Base-by-base conservation (phyloP, 2,113 vertebrate genomes). In the Zapornia atra region DNA sequence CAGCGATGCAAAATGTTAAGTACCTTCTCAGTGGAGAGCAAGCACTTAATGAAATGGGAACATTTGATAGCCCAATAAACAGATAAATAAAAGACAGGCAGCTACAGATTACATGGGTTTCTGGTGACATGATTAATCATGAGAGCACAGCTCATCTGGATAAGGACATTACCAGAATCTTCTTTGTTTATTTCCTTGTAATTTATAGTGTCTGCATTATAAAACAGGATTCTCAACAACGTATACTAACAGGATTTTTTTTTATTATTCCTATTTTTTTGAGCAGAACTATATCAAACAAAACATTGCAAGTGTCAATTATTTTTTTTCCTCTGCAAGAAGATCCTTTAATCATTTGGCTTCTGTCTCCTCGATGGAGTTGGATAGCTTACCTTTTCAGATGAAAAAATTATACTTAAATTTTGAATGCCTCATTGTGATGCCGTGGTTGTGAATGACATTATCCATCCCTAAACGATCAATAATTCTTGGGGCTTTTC, bases 11-110 rank as follows among this genome's bases (percentile, higher is more conserved):
- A 76, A 84, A 82, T n/a, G 44, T 63, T 71, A 71, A 84, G 29
- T 51, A 36, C 24, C 24, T 48, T 64, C 70, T 87, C 38, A 87
- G 31, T 15, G 75, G 73, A 84, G 34, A 84, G 87, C 42, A 82
- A 75, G 48, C 77, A 69, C 51, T 91, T 94, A 85, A 85, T 89
- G 84, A 86, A 92, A 94, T 68, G 42, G 81, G 61, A 86, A 66
- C 51, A 76, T 85, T 36, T 88, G 83, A 75, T 92, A 84, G 65
- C 22, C 77, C 61, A 84, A 48, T 44, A 92, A 61, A 91, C 60
- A 92, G 82, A 91, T 79, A 92, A 91, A 89, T 92, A 92, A 85
- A 69, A 94, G 69, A 85, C 61, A 81, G 53, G 28, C 80, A 91
- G 60, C 69, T 91, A 81, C 12, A 82, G 77, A 91, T 88, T 78